Base-by-base conservation (phyloP, 2,888 invertebrate species). In the Drosophila planitibia region DNA sequence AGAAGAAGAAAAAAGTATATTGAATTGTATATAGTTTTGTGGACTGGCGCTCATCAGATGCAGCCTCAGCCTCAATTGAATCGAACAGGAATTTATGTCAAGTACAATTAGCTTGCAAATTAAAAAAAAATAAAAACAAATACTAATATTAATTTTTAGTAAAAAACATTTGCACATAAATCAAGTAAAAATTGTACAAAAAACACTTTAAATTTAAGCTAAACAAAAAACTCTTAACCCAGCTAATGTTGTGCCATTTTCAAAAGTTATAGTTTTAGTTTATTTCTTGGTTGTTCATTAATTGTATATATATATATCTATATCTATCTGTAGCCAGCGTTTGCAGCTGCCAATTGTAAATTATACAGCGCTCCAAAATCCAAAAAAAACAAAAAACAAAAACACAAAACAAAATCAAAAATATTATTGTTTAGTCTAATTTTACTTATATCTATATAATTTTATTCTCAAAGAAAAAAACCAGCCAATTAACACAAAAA, bases 81-180 rank as follows among this genome's bases (percentile, higher is more conserved):
- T 76, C 83, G 66, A 90, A 89, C 89, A 91, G 91, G 89, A 89
- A 89, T 90, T 91, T 91, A 85, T 74, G 75, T 79, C 89, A 86
- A 91, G 91, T 89, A 90, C 91, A 89, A 89, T 68, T 64, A 73
- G 74, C 62, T 71, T 61, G 73, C 58, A 66, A 76, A 67, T 44
- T 88, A 60, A 51, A 58, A 14, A 67, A 60, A 51, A 53, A 70
- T 49, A 37, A 52, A 54, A 63, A 44, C 41, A 25, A 51, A 63
- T 16, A 52, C 57, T 58, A n/a, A 44, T 65, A 52, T 39, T 67
- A 41, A 52, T 57, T 47, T 64, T 67, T 68, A 81, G 73, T 71
- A 35, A 66, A 55, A 44, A 79, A 71, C 61, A 60, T 83, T 82
- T 83, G 90, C 85, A 91, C 82, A 82, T 82, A 82, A 82, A 90